A percentile compares a stretch with the other conserved stretches of the same genome.
These are phyloP conservation scores for Delichon dasypus DNA, from an alignment of 2,797 vertebrate genomes.

Conservation along the genomic window DNA sequence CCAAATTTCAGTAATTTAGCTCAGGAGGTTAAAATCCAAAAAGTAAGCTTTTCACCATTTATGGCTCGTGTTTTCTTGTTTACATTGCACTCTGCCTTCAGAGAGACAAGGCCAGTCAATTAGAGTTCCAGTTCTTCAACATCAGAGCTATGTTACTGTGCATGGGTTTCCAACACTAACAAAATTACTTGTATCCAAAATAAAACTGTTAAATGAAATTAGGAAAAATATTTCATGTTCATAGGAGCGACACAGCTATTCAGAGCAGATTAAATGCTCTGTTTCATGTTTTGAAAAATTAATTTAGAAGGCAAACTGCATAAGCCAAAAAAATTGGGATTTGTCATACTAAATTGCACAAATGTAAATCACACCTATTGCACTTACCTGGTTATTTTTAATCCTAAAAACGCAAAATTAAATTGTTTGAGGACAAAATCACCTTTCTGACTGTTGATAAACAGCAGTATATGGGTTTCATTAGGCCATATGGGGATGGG, in stretches of 20 bases:
- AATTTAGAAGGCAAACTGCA: not conserved
- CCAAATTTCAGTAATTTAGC: not conserved
- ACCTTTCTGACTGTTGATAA: not conserved
- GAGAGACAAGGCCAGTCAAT: slow-evolving; percentile 6
- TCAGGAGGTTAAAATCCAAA: not conserved
- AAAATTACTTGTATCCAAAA: slow-evolving; percentile 59
- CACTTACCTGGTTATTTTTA: not conserved
- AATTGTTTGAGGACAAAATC: not conserved
- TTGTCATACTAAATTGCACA: not conserved
- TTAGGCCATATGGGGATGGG: not conserved
- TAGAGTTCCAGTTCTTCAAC: not conserved
- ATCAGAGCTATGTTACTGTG: not conserved
- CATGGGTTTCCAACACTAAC: slow-evolving; percentile 47
- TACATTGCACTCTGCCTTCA: not conserved
- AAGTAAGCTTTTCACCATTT: slow-evolving; percentile 31
- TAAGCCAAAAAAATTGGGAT: not conserved
- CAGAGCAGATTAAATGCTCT: not conserved
- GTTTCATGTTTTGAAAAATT: not conserved
- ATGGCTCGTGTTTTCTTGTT: slow-evolving; percentile 11
- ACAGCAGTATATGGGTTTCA: not conserved
- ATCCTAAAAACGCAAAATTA: not conserved
- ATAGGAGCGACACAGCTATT: not conserved
- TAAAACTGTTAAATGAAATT: slow-evolving; percentile 60
- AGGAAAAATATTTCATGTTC: slow-evolving; percentile 45
- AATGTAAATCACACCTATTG: not conserved